Evolutionary conservation across 2,888 invertebrate genomes (phyloP).

Genomic region (Pristionchus exspectatus): DNA sequence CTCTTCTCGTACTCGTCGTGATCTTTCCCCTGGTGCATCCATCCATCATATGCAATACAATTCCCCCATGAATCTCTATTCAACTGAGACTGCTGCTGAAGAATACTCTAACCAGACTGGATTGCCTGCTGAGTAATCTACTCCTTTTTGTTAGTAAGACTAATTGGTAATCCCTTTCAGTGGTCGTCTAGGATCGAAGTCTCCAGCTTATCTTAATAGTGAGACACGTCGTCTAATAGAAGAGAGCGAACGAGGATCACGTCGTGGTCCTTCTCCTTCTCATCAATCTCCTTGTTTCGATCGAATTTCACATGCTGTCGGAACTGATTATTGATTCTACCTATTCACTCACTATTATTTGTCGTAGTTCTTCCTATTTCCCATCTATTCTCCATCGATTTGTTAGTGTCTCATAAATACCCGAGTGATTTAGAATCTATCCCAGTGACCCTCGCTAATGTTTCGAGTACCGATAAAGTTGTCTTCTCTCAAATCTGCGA

Average conservation of each 20-base stretch:
- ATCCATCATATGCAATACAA: conserved; percentile 76
- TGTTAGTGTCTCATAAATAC: conserved; percentile 44
- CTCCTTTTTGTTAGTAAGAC: not conserved
- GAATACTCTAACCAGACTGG: conserved; percentile 74
- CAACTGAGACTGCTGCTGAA: conserved; percentile 73
- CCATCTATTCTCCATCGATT: not conserved
- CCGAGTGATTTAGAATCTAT: conserved; percentile 14
- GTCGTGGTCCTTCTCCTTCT: conserved; percentile 67
- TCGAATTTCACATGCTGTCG: conserved; percentile 67
- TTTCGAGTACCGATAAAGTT: not conserved
- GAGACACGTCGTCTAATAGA: conserved; percentile 63
- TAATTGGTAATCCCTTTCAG: not conserved
- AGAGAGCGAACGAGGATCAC: conserved; percentile 65
- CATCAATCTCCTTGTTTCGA: conserved; percentile 72
- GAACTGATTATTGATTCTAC: conserved; percentile 19
- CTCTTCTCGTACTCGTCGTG: conserved; percentile 64
- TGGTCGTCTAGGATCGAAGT: conserved; percentile 27
- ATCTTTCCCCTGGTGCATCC: conserved; percentile 72
- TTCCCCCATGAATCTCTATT: conserved; percentile 76
- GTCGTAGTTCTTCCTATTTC: not conserved
- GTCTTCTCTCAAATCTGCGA: not conserved
- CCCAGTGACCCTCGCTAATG: not conserved
- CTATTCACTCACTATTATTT: not conserved
- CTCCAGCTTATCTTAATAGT: conserved; percentile 49
- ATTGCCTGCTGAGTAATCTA: conserved; percentile 58